Conservation (phyloP, 2,888 invertebrate genomes). For the Macrophya alboannulata region DNA sequence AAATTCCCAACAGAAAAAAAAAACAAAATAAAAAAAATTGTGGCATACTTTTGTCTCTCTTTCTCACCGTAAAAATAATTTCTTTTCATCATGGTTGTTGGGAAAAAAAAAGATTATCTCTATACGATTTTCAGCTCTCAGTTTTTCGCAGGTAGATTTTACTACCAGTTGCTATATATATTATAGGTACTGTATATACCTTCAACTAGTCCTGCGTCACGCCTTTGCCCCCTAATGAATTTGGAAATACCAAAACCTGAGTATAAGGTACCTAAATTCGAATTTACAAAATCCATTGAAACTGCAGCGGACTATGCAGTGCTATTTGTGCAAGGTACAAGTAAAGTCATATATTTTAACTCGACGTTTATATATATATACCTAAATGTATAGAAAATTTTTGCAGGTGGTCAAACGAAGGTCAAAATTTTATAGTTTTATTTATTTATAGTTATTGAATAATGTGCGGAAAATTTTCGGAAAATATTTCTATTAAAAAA, state of each 20-base stretch:
- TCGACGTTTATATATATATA: background rate
- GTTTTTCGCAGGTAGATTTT: slow-evolving; percentile 20
- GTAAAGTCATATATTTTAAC: slow-evolving; percentile 30
- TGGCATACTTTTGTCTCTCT: too few species aligned
- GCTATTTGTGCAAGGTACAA: background rate
- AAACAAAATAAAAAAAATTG: background rate
- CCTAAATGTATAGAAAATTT: background rate
- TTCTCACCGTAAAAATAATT: too few species aligned
- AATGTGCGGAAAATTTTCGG: too few species aligned
- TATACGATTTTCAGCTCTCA: background rate
- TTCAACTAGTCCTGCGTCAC: background rate
- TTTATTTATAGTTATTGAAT: too few species aligned
- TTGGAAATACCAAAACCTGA: slow-evolving; percentile 5
- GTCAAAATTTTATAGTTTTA: background rate
- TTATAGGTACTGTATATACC: background rate
- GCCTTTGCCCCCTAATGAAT: slow-evolving; percentile 29
- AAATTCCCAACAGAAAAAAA: background rate
- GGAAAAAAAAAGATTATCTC: background rate
- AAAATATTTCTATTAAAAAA: too few species aligned
- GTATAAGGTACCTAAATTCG: background rate
- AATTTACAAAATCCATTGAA: background rate
- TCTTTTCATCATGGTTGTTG: background rate
- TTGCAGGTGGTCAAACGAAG: slow-evolving; percentile 24
- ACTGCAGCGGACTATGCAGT: background rate
- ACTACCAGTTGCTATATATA: background rate